Conservation (phyloP, 2,113 vertebrate genomes). For the Oxyura jamaicensis region DNA sequence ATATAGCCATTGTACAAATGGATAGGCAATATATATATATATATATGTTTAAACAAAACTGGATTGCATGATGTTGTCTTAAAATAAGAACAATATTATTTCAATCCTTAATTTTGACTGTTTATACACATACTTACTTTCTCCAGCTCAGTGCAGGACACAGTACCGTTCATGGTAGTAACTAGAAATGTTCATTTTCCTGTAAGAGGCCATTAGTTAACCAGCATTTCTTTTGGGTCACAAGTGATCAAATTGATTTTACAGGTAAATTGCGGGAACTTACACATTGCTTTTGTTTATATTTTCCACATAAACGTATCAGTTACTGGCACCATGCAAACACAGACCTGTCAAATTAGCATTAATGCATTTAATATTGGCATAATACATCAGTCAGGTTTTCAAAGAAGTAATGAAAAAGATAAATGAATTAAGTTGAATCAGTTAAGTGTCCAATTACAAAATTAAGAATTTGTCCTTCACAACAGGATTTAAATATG, state of each 20-base stretch:
- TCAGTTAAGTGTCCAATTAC: constrained; percentile 30
- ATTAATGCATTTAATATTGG: constrained; percentile 3
- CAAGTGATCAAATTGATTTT: background rate
- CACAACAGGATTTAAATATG: constrained; percentile 10
- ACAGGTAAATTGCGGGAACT: background rate
- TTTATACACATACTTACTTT: background rate
- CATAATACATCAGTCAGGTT: background rate
- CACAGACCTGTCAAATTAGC: constrained; percentile 9
- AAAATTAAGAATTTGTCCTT: constrained; percentile 36
- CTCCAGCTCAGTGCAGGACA: background rate
- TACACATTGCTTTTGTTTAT: background rate
- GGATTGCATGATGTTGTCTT: background rate
- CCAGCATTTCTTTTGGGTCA: background rate
- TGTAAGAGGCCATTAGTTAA: background rate
- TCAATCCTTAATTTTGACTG: constrained; percentile 20
- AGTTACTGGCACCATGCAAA: constrained; percentile 28
- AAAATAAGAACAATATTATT: background rate
- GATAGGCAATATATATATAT: background rate
- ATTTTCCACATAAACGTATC: constrained; percentile 20
- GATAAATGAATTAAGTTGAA: background rate
- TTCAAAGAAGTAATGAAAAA: background rate
- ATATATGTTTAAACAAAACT: background rate
- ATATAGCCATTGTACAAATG: background rate
- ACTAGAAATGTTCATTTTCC: background rate
- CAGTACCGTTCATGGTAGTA: background rate